Evolutionary conservation across 2,797 vertebrate species (phyloP), one percentile per base, ranked within the genome.

Genomic region (Liparis tanakae): DNA sequence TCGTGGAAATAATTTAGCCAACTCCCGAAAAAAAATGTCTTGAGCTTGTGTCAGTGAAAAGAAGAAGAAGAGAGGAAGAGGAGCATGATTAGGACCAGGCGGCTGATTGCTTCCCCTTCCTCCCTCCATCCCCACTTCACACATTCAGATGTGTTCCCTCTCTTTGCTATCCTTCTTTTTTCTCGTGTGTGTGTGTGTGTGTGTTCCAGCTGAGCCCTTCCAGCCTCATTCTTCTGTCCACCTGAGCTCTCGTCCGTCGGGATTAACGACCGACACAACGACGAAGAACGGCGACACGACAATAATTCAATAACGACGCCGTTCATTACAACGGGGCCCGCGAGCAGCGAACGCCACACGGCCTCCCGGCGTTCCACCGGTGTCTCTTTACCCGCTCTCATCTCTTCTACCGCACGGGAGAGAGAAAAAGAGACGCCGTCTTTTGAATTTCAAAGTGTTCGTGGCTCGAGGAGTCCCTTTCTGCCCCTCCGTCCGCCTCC

Each of bases 1-100:
- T 92, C 91, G 82, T 92, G 89, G 89, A 92, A 93, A 93, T 93
- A 82, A 91, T 92, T 94, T 88, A 85, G 89, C 87, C 80, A 80
- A 85, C 87, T 80, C 90, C 86, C 25, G 25, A 30, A 30, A 30
- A 30, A 30, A 88, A 93, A 90, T 89, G 89, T 62, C 58, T 30
- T 30, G 78, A 81, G 85, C 81, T 67, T 67, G 80, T 80, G 81
- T 82, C 70, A 71, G 84, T 87, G 81, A 85, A 85, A 85, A 69
- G 75, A 80, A 30, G 25, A 30, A 30, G 74, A 80, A 69, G 59
- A 76, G 81, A 80, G 59, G 74, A 79, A 80, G 78, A 72, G 70
- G 81, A 81, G 70, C 79, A 74, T 91, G 82, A 87, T 89, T 89
- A 87, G 84, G 81, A 88, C 80, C 71, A 76, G 78, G 83, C 76